Conservation (phyloP, 2,888 invertebrate genomes). For the Oscheius myriophilus region DNA sequence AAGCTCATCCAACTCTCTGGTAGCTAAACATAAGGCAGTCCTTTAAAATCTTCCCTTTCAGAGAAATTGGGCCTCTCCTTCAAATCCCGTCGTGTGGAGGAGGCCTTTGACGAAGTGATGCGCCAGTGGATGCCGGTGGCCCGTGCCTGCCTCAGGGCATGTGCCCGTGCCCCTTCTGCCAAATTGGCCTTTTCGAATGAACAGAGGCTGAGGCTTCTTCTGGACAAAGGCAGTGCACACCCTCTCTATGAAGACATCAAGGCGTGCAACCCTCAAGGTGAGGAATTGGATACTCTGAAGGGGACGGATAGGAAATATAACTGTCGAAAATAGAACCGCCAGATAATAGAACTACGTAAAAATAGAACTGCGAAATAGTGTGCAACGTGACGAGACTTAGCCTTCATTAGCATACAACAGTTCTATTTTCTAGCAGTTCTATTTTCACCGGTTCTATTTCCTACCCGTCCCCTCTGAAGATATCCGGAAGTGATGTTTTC, state of each 20-base stretch:
- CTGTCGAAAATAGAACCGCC: too few species aligned
- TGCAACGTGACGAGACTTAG: too few species aligned
- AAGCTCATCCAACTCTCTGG: slow-evolving; percentile 51
- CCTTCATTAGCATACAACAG: too few species aligned
- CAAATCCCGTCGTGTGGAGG: slow-evolving; percentile 54
- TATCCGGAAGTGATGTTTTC: too few species aligned
- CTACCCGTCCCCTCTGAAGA: too few species aligned
- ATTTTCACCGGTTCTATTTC: too few species aligned
- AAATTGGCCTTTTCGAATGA: slow-evolving; percentile 39
- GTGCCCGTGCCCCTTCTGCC: slow-evolving; percentile 50
- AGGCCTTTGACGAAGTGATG: slow-evolving; percentile 68
- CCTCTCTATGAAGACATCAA: slow-evolving; percentile 35
- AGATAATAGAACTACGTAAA: too few species aligned
- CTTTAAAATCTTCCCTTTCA: slow-evolving; percentile 1
- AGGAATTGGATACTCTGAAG: background rate
- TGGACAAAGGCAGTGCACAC: slow-evolving; percentile 39
- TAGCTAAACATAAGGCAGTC: background rate
- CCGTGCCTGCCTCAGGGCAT: slow-evolving; percentile 58
- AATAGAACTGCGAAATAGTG: too few species aligned
- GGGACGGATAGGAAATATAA: too few species aligned
- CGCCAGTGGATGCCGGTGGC: slow-evolving; percentile 66
- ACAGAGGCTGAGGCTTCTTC: slow-evolving; percentile 41
- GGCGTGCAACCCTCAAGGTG: slow-evolving; percentile 33
- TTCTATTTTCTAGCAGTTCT: too few species aligned
- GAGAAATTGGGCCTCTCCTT: slow-evolving; percentile 42